Evolutionary conservation across 2,888 invertebrate genomes (phyloP).

Genomic region (Torymus aiolomorphi): DNA sequence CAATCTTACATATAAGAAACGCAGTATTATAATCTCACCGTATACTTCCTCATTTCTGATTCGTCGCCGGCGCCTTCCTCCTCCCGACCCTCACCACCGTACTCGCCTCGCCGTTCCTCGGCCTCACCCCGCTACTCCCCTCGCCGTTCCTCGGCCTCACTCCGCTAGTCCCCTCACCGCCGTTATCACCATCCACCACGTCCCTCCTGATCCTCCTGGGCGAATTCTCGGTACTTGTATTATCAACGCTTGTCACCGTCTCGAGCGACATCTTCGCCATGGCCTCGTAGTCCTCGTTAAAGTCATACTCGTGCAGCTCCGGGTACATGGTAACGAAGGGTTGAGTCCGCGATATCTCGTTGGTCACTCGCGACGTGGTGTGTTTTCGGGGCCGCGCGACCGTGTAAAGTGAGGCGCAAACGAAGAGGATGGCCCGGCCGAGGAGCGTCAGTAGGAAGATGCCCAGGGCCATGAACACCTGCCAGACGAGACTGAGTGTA

Average conservation of each 20-base stretch:
- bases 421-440: constrained; percentile 60
- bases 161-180: no score
- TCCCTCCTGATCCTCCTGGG: background rate
- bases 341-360: no score
- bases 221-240: constrained; percentile 4
- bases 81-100: no score
- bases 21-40: no score
- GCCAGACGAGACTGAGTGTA: constrained; percentile 59
- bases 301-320: constrained; percentile 60
- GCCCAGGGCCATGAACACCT: constrained; percentile 58
- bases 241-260: constrained; percentile 59
- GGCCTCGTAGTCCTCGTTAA: constrained; percentile 63
- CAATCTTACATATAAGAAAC: no score
- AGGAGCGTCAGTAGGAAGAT: constrained; percentile 60
- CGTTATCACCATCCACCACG: no score
- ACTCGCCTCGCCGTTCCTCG: no score
- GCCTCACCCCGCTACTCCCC: no score
- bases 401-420: constrained; percentile 61
- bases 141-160: no score
- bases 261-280: constrained; percentile 65
- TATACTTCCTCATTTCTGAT: no score
- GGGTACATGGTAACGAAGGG: constrained; percentile 66
- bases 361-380: background rate
- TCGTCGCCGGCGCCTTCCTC: no score
- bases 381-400: constrained; percentile 47